Evolutionary conservation across 2,113 vertebrate species (phyloP).

Genomic region (mouse (Mus musculus)): DNA sequence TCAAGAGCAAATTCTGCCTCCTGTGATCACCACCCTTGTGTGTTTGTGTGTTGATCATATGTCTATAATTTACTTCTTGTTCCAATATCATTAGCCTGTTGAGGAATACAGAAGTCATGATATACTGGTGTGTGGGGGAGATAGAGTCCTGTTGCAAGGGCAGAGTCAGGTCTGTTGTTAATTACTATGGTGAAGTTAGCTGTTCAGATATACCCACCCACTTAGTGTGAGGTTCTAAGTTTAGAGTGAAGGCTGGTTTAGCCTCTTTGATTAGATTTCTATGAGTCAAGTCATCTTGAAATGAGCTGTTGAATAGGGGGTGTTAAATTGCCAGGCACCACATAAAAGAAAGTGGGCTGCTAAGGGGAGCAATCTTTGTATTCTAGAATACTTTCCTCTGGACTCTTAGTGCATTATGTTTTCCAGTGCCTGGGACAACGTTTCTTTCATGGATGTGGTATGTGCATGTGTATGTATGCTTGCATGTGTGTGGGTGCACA

Average conservation of each 20-base stretch:
- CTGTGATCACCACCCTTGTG: not conserved
- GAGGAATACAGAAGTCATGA: not conserved
- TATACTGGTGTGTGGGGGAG: not conserved
- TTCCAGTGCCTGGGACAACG: not conserved
- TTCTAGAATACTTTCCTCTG: not conserved
- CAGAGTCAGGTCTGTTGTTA: constrained; percentile 30
- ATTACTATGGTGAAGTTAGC: not conserved
- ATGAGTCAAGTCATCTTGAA: not conserved
- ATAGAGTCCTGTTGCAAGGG: not conserved
- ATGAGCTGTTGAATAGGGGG: not conserved
- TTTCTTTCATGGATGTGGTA: not conserved
- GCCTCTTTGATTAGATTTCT: not conserved
- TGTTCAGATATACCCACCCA: not conserved
- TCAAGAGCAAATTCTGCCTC: constrained; percentile 4
- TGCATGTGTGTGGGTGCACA: not conserved
- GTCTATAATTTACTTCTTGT: not conserved
- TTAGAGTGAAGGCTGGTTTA: not conserved
- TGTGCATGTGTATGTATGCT: not conserved
- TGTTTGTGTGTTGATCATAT: not conserved
- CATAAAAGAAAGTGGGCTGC: not conserved
- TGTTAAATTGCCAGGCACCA: not conserved
- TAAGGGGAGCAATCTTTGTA: not conserved
- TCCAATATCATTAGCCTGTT: not conserved
- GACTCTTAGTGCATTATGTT: not conserved
- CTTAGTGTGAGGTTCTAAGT: not conserved